Conservation (phyloP, 1,140 invertebrate species). For the Pollicipes pollicipes region DNA sequence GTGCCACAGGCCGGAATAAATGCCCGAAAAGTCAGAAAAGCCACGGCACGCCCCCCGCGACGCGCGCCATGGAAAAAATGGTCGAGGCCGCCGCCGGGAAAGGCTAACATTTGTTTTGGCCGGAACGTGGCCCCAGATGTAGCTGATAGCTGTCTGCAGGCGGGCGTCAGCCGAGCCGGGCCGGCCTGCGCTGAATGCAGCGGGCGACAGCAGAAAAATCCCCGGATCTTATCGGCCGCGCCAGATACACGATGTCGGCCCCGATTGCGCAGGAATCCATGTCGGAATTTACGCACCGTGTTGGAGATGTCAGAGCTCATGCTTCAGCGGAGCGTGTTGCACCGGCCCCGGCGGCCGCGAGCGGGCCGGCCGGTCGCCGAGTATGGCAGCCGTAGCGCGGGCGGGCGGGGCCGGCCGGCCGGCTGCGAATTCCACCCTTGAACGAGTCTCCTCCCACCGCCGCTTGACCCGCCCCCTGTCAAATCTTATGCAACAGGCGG, state of each 20-base stretch:
- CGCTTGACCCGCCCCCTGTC: background rate
- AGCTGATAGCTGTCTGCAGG: background rate
- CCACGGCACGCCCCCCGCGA: background rate
- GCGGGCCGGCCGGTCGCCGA: too few relatives aligned
- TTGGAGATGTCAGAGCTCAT: background rate
- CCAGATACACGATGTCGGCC: background rate
- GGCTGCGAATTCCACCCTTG: background rate
- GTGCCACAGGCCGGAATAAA: background rate
- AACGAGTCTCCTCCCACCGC: background rate
- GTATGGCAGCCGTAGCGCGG: too few relatives aligned
- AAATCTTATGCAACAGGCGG: background rate
- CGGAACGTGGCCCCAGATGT: background rate
- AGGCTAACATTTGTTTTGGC: background rate
- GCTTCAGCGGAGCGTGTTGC: background rate
- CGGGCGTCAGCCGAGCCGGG: too few relatives aligned
- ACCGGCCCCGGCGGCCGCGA: background rate
- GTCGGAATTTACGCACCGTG: background rate
- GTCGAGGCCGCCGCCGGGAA: background rate
- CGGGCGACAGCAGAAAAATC: background rate
- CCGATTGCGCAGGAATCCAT: slow-evolving; percentile 1
- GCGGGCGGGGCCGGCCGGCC: too few relatives aligned
- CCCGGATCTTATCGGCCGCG: background rate
- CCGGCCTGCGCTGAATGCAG: background rate
- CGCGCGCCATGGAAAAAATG: background rate
- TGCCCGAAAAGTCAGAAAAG: background rate